A percentile compares a stretch with the other conserved stretches of the same genome.
Conservation (phyloP, 2,888 invertebrate genomes). For the Heliconius ismenius region DNA sequence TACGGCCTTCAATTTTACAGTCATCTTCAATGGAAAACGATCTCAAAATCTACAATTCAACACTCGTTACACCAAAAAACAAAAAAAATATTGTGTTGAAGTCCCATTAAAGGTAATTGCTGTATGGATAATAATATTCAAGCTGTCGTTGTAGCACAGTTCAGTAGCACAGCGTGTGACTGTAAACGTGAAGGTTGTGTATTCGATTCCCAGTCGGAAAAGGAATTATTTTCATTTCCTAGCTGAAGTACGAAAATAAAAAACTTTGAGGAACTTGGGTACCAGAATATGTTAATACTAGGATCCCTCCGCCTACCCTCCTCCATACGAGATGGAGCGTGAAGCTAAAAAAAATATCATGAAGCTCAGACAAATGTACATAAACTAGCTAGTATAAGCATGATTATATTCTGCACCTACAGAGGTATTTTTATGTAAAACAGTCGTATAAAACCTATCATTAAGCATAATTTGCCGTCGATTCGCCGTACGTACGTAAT, state of each 20-base stretch:
- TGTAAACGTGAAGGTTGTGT: neutral
- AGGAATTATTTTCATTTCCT: neutral
- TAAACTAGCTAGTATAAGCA: constrained; percentile 15
- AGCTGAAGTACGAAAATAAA: too few relatives aligned
- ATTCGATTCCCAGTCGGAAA: neutral
- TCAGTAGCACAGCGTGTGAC: too few relatives aligned
- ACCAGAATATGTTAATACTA: neutral
- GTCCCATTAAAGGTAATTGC: neutral
- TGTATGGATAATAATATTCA: neutral
- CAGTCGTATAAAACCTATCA: constrained; percentile 28
- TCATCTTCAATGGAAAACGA: neutral
- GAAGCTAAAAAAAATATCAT: neutral
- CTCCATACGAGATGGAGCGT: neutral
- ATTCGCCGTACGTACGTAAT: constrained; percentile 27
- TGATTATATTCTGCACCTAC: constrained; percentile 15
- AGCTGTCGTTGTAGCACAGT: neutral
- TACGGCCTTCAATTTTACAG: constrained; percentile 18
- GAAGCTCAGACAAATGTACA: neutral
- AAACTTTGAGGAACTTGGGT: neutral
- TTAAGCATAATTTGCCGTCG: constrained; percentile 31
- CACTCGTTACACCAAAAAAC: too few relatives aligned
- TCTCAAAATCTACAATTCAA: too few relatives aligned
- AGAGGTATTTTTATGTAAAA: constrained; percentile 12
- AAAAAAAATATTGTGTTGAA: neutral
- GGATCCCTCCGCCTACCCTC: neutral